Conservation (phyloP, 2,888 invertebrate species). For the Cryptocheilus praepositus region DNA sequence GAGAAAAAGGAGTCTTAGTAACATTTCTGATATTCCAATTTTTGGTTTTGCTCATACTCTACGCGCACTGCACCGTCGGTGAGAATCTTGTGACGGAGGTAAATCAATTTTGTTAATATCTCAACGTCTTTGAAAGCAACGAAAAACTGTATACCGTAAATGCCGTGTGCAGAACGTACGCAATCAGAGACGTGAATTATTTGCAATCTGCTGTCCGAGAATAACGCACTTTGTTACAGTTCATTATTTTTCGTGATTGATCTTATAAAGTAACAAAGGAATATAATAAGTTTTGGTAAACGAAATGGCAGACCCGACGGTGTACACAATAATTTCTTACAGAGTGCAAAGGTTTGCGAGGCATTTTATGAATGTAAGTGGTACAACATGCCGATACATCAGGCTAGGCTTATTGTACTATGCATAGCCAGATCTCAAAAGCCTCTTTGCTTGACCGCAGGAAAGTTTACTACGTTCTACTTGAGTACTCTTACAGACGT, state of each 20-base stretch:
- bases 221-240: no score
- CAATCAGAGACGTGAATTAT: no score
- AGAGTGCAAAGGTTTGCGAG: constrained; percentile 76
- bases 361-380: constrained; percentile 77
- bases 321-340: constrained; percentile 33
- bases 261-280: no score
- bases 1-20: constrained; percentile 52
- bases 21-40: constrained; percentile 59
- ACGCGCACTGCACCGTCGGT: constrained; percentile 61
- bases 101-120: background rate
- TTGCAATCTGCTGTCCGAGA: no score
- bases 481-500: constrained; percentile 77
- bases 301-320: background rate
- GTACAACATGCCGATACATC: constrained; percentile 72
- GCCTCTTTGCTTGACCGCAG: constrained; percentile 77
- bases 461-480: constrained; percentile 77
- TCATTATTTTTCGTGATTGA: no score
- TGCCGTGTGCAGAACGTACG: no score
- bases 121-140: no score
- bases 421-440: constrained; percentile 77
- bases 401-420: constrained; percentile 74
- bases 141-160: no score
- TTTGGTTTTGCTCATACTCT: constrained; percentile 59
- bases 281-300: no score
- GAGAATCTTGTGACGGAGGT: constrained; percentile 53